Conservation (phyloP, 2,113 vertebrate species). For the Mirza zaza region DNA sequence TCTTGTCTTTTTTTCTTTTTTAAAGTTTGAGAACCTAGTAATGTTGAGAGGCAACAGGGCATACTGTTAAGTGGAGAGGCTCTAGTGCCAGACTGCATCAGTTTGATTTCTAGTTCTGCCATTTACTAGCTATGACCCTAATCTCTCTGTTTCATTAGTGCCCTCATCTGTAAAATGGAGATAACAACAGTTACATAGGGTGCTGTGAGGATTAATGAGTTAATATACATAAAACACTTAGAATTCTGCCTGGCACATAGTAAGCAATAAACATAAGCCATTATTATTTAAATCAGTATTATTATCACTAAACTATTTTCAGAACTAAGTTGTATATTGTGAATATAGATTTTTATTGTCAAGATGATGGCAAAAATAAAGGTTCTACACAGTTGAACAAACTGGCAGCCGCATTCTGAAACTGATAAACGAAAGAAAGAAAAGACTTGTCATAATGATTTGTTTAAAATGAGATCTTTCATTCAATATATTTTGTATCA, state of each 20-base stretch:
- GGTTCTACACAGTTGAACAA: background rate
- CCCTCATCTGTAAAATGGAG: background rate
- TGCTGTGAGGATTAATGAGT: background rate
- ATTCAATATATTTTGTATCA: background rate
- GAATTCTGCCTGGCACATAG: background rate
- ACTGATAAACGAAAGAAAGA: background rate
- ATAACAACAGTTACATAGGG: background rate
- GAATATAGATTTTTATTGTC: background rate
- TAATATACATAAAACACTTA: conserved; percentile 9
- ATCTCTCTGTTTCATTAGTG: background rate
- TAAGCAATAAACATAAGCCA: background rate
- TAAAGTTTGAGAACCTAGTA: background rate
- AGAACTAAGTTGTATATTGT: background rate
- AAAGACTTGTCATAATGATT: background rate
- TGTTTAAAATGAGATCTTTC: conserved; percentile 16
- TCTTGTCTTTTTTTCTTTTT: background rate
- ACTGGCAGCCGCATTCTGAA: background rate
- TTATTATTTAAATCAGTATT: conserved; percentile 45
- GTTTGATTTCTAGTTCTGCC: background rate
- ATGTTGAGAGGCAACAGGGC: background rate
- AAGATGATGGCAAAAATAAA: conserved; percentile 1
- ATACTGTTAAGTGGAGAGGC: background rate
- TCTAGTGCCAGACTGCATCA: background rate
- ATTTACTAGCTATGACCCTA: background rate
- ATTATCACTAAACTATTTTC: background rate